A percentile compares a stretch with the other conserved stretches of the same genome.
phyloP scores from a whole-genome alignment of 2,888 invertebrate genomes.

The Drosophila histrio region DNA sequence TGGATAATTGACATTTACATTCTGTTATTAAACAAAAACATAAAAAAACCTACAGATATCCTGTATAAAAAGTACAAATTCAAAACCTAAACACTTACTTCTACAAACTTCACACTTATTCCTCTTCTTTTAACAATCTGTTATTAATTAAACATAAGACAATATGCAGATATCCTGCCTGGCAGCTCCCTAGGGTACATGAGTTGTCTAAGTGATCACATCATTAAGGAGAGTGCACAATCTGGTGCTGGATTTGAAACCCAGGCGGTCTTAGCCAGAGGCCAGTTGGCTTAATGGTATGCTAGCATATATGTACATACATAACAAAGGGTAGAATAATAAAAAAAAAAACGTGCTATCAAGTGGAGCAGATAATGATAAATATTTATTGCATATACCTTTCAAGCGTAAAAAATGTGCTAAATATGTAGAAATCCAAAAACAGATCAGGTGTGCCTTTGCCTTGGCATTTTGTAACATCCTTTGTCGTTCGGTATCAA shows the following conservation, averaged over 20 bases:
- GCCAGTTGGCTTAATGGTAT: constrained; percentile 2
- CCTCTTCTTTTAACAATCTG: neutral
- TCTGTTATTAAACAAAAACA: too few relatives aligned
- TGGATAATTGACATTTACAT: too few relatives aligned
- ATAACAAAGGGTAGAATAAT: neutral
- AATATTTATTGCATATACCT: constrained; percentile 26
- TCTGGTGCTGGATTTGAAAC: neutral
- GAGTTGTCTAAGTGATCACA: neutral
- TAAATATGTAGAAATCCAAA: constrained; percentile 30
- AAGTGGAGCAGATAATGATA: constrained; percentile 11
- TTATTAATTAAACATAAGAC: neutral
- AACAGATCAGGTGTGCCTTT: constrained; percentile 16
- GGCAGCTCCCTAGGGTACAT: neutral
- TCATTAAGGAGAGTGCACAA: constrained; percentile 12
- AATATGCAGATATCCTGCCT: neutral
- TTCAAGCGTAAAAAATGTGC: constrained; percentile 17
- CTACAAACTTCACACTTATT: neutral
- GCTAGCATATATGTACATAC: neutral
- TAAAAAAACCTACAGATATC: too few relatives aligned
- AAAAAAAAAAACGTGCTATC: constrained; percentile 1
- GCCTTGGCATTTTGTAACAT: constrained; percentile 23
- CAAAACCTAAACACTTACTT: neutral
- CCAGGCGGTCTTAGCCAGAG: neutral
- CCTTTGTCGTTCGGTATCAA: constrained; percentile 47
- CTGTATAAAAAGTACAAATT: too few relatives aligned